These are phyloP conservation scores for Leucoraja ocellata DNA, from an alignment of 2,797 vertebrate genomes.

Conservation along the genomic window DNA sequence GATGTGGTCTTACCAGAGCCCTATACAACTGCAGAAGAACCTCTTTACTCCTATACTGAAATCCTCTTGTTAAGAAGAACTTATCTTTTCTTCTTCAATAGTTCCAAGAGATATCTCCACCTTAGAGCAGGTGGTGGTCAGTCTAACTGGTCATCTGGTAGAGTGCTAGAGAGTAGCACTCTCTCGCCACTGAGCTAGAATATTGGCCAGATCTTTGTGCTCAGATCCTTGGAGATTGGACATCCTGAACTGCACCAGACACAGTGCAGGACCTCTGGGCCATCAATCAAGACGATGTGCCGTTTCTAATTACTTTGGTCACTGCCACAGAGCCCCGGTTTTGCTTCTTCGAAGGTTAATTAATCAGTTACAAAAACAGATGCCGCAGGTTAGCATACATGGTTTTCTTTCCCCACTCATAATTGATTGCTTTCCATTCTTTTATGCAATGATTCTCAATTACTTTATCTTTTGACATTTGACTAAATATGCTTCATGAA, in stretches of 20 bases:
- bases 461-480: neutral
- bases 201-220: no score
- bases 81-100: no score
- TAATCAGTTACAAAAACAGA: slow-evolving; percentile 27
- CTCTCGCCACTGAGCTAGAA: no score
- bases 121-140: no score
- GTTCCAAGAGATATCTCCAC: no score
- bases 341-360: slow-evolving; percentile 1
- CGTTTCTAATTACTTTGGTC: neutral
- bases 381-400: slow-evolving; percentile 17
- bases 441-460: neutral
- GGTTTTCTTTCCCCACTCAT: neutral
- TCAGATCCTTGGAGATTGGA: neutral
- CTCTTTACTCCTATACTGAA: no score
- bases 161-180: no score
- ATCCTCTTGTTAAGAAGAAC: no score
- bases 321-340: neutral
- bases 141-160: no score
- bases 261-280: neutral
- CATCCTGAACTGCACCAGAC: neutral
- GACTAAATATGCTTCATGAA: slow-evolving; percentile 17
- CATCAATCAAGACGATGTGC: neutral
- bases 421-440: neutral
- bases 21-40: no score
- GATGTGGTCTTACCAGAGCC: no score